Evolutionary conservation across 2,797 vertebrate species (phyloP), one percentile per base, ranked within the genome.

Genomic region (Sebastes paucispinis): DNA sequence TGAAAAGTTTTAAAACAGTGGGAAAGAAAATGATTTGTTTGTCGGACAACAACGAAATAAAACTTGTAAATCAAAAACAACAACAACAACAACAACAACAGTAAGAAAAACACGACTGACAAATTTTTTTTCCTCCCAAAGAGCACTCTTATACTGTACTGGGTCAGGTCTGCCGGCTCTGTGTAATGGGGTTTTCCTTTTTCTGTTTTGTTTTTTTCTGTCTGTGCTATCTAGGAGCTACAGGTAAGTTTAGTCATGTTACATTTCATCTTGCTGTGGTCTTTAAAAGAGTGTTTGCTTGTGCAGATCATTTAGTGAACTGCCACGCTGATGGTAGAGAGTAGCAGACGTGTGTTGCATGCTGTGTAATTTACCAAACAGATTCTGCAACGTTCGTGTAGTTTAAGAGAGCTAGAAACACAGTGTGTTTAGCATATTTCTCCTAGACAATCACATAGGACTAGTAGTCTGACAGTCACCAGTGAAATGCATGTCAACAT

Each of bases 221-320:
- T 90, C 84, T 88, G 75, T 89, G 87, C 95, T 77, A 75, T 91
- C 90, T 85, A 96, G 96, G 96, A 96, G 91, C 87, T 96, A 54
- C 95, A 95, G 95, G 96, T 96, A 93, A 93, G 94, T 92, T 87
- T 89, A 87, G 89, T 73, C 59, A 64, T 75, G 77, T 64, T 82
- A 55, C 69, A 78, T 73, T 84, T 83, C 79, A 82, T 83, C 68
- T 90, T 90, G 86, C 27, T 88, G 71, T 93, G 79, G 69, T 87
- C 39, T 82, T 54, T 79, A 55, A 80, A 81, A 20, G 59, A 65
- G 69, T 79, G 60, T 80, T 83, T 86, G 75, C 59, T 69, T 68
- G 78, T 79, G 29, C 52, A 20, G 73, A 73, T 69, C n/a, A 60
- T 64, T 52, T 68, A 72, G 67, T 32, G 43, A 31, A 62, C 27